These are phyloP conservation scores for Holacanthus passer DNA, from an alignment of 2,113 vertebrate species.

Conservation along the genomic window DNA sequence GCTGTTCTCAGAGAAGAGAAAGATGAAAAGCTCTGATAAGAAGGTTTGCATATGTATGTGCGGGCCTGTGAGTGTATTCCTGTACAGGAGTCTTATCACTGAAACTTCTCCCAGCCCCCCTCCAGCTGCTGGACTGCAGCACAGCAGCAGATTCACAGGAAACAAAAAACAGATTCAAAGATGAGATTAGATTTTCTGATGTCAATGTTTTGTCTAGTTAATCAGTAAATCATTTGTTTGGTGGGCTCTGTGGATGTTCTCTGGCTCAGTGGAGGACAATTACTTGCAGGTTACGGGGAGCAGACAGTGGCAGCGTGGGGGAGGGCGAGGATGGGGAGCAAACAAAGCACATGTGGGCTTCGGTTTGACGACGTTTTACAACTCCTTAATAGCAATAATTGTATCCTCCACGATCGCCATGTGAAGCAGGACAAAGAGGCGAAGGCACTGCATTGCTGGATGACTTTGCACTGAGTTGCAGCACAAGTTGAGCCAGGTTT, in stretches of 20 bases:
- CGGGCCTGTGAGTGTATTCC: background rate
- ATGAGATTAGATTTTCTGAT: conserved; percentile 18
- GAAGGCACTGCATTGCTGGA: no score
- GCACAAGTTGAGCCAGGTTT: no score
- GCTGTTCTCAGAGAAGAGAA: conserved; percentile 1
- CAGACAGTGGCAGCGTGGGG: conserved; percentile 23
- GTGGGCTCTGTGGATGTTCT: conserved; percentile 29
- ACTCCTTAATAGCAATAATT: background rate
- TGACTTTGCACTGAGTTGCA: no score
- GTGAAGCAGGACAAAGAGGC: no score
- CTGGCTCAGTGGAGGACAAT: conserved; percentile 28
- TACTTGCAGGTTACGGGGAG: conserved; percentile 25
- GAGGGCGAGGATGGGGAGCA: conserved; percentile 16
- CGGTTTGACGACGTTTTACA: background rate
- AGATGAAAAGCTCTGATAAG: conserved; percentile 14
- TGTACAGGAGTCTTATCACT: conserved; percentile 35
- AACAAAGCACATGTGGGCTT: conserved; percentile 60
- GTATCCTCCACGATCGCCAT: background rate
- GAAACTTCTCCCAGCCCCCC: background rate
- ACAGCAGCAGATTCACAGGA: background rate
- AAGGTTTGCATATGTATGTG: conserved; percentile 1
- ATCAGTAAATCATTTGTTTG: conserved; percentile 44
- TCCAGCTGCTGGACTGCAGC: background rate
- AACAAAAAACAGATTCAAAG: background rate
- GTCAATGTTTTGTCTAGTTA: conserved; percentile 62